Conservation (phyloP, 1,140 invertebrate species). For the Zaprionus lachaisei region DNA sequence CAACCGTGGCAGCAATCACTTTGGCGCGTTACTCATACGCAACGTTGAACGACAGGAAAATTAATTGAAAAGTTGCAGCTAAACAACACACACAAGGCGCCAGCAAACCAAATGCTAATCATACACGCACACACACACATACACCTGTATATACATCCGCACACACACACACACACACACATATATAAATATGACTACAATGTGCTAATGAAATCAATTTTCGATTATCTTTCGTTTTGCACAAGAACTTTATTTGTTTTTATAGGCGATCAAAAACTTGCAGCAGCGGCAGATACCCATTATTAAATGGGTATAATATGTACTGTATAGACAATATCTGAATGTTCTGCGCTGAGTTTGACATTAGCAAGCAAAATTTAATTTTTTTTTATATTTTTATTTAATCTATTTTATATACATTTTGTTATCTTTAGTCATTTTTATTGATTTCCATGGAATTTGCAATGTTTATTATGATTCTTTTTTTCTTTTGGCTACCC, state of each 20-base stretch:
- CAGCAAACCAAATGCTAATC: slow-evolving; percentile 13
- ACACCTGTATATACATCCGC: not conserved
- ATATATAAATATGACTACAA: slow-evolving; percentile 9
- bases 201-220: slow-evolving; percentile 45
- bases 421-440: slow-evolving; percentile 2
- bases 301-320: not conserved
- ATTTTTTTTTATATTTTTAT: not conserved
- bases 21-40: slow-evolving; percentile 64
- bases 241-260: slow-evolving; percentile 21
- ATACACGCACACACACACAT: slow-evolving; percentile 11
- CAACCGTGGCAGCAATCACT: not conserved
- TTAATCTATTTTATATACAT: not conserved
- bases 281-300: not conserved
- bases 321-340: not conserved
- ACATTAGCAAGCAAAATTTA: not conserved
- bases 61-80: slow-evolving; percentile 37
- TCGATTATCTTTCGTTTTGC: slow-evolving; percentile 40
- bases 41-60: slow-evolving; percentile 26
- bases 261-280: not conserved
- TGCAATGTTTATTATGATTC: slow-evolving; percentile 9
- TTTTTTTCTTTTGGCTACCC: slow-evolving; percentile 11
- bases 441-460: slow-evolving; percentile 18
- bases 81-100: slow-evolving; percentile 20
- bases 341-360: slow-evolving; percentile 1
- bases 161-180: not conserved